Base-by-base conservation (phyloP, 2,797 vertebrate species). In the Rhinophrynus dorsalis region DNA sequence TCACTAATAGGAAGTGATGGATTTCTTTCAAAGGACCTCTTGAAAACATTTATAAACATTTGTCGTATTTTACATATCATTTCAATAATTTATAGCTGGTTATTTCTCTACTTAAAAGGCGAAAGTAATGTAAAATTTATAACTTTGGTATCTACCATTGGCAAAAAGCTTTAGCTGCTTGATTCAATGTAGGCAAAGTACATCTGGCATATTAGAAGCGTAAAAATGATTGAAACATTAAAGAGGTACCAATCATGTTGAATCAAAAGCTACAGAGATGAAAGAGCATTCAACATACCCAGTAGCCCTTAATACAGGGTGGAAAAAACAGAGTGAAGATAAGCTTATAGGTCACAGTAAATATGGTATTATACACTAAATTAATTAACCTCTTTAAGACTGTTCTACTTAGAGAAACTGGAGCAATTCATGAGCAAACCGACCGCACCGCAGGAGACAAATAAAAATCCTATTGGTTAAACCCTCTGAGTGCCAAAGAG, bases 41-140 rank as follows among this genome's bases (percentile, higher is more conserved):
- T 83, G 80, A 83, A 85, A 85, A 85, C 83, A 85, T 84, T 85
- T 86, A 86, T 83, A 83, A 86, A 86, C 81, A 84, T 86, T 86
- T 86, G 82, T 85, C 77, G 79, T 84, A 81, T 82, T 83, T 83
- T 84, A 85, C 82, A 83, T 81, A 80, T 51, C 75, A 77, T 70
- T 78, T 85, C 72, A 82, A 83, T 85, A 86, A 83, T 86, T 86
- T 78, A 86, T 79, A 79, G 79, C 26, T 75, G 80, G 78, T 83
- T 83, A 82, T 84, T 85, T 85, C 81, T 81, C 82, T 82, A 79
- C 80, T 85, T 85, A 83, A 83, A 85, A 86, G 81, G 81, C 77
- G 79, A 76, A 77, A 77, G 82, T 82, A 72, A 84, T 83, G 78
- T 76, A 86, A 85, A 82, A 86, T 84, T 80, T 81, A 85, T 85